Conservation (phyloP, 1,140 invertebrate species). For the Trichoplusia ni region DNA sequence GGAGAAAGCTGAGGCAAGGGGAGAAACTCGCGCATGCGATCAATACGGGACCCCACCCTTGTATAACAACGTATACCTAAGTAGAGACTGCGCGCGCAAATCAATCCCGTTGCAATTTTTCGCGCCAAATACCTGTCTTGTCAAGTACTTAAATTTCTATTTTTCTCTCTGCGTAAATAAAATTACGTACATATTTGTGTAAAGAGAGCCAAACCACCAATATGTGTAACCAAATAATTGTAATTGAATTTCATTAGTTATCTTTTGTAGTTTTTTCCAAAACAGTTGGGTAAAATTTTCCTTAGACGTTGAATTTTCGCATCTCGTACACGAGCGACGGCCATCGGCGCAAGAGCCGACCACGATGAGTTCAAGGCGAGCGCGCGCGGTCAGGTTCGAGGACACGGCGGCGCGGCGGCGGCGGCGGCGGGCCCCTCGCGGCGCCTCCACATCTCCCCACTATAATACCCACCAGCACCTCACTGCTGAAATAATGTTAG, state of each 20-base stretch:
- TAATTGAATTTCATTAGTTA: not conserved
- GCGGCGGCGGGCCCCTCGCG: slow-evolving; percentile 57
- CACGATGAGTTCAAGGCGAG: slow-evolving; percentile 75
- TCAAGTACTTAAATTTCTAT: not conserved
- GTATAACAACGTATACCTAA: slow-evolving; percentile 30
- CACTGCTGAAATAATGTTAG: slow-evolving; percentile 45
- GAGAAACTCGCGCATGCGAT: slow-evolving; percentile 60
- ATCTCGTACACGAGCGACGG: slow-evolving; percentile 44
- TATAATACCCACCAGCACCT: slow-evolving; percentile 28
- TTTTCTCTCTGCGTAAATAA: too few relatives aligned
- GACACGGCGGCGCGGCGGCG: slow-evolving; percentile 52
- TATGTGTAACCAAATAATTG: not conserved
- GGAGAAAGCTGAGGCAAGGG: slow-evolving; percentile 47
- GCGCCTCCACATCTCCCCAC: slow-evolving; percentile 53
- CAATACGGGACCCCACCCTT: slow-evolving; percentile 70
- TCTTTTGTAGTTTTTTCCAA: not conserved
- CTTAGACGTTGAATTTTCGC: slow-evolving; percentile 57
- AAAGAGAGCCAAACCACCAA: too few relatives aligned
- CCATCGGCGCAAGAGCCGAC: slow-evolving; percentile 56
- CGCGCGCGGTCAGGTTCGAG: slow-evolving; percentile 79
- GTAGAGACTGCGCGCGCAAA: slow-evolving; percentile 60
- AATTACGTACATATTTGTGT: too few relatives aligned
- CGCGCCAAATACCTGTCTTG: slow-evolving; percentile 51
- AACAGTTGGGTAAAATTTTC: slow-evolving; percentile 36
- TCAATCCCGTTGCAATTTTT: slow-evolving; percentile 48